A percentile compares a stretch with the other conserved stretches of the same genome.
Conservation (phyloP, 2,797 vertebrate species). For the Merluccius polli region DNA sequence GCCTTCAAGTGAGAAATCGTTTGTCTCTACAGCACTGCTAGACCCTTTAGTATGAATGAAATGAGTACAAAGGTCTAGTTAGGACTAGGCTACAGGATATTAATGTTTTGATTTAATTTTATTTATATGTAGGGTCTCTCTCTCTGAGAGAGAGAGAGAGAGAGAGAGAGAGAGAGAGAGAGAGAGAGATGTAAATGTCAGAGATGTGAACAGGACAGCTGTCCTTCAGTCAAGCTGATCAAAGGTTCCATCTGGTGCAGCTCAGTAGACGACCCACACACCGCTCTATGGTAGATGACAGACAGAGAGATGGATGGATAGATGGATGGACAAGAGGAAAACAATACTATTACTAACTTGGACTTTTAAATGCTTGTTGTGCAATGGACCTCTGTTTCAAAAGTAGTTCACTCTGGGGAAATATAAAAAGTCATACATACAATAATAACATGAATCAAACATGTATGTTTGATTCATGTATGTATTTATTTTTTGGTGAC, state of each 20-base stretch:
- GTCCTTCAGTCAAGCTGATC: conserved; percentile 30
- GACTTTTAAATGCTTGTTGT: background rate
- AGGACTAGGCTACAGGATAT: too few relatives aligned
- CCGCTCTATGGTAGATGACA: conserved; percentile 1
- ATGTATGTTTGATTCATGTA: background rate
- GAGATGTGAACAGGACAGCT: conserved; percentile 27
- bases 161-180: too few relatives aligned
- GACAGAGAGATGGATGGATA: background rate
- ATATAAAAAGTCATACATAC: background rate
- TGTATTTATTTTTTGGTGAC: too few relatives aligned
- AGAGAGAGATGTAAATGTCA: conserved; percentile 17
- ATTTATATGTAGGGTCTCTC: too few relatives aligned
- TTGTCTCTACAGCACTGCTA: too few relatives aligned
- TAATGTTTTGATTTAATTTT: too few relatives aligned
- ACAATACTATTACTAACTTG: background rate
- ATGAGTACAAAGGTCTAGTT: too few relatives aligned
- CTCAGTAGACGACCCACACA: conserved; percentile 16
- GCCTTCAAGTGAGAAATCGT: too few relatives aligned
- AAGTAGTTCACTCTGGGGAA: background rate
- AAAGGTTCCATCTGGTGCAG: conserved; percentile 21
- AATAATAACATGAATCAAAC: background rate
- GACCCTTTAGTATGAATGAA: too few relatives aligned
- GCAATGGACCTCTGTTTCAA: background rate
- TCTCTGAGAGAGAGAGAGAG: too few relatives aligned
- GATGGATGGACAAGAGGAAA: background rate